Conservation (phyloP, 2,113 vertebrate genomes). For the Atherinomorus stipes region DNA sequence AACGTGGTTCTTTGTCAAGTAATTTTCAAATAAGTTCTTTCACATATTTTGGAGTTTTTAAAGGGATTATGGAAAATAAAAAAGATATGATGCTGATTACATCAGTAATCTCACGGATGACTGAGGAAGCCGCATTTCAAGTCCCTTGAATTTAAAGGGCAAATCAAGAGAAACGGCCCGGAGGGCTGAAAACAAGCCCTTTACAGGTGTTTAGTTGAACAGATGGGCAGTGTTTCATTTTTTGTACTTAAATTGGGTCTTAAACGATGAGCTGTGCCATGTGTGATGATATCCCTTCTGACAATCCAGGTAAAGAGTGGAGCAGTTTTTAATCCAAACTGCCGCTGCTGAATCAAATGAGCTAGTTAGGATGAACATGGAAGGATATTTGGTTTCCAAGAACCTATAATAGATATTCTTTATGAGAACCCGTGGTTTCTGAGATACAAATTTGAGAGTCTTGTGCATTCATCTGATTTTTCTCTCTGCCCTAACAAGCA, state of each 20-base stretch:
- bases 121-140: neutral
- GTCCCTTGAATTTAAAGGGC: constrained; percentile 36
- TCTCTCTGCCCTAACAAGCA: too few species aligned
- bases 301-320: neutral
- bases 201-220: constrained; percentile 56
- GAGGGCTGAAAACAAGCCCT: constrained; percentile 45
- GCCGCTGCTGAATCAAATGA: neutral
- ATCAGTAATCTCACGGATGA: neutral
- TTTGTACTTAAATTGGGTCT: constrained; percentile 27
- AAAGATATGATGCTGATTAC: neutral
- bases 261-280: constrained; percentile 21
- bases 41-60: neutral
- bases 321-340: neutral
- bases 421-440: neutral
- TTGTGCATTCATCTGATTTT: too few species aligned
- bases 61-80: neutral
- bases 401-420: too few species aligned
- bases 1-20: too few species aligned
- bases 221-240: constrained; percentile 16
- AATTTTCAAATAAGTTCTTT: neutral
- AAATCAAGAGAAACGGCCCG: constrained; percentile 37
- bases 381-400: neutral
- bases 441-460: too few species aligned
- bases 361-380: neutral
- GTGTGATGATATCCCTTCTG: neutral